Evolutionary conservation across 2,888 invertebrate genomes (phyloP), one percentile per base, ranked within the genome.

Genomic region (Netelia inedita): DNA sequence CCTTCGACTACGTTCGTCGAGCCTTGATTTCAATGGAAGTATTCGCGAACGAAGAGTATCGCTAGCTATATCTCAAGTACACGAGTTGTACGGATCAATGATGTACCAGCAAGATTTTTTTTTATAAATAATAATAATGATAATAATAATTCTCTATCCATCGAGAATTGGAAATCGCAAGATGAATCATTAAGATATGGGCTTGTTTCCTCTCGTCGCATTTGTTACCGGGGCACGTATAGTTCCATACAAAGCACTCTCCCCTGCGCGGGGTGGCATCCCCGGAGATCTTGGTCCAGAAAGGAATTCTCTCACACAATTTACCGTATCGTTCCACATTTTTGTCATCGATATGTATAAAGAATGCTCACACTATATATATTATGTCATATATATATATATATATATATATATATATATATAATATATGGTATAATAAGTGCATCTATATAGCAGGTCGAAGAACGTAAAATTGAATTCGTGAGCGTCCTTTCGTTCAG

Each of bases 321-420:
- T 23, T 57, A 35, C 66, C 65, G 46, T 41, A 57, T 43, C 14
- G 41, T 46, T 16, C 75, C 21, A 21, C 57, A 43, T 66, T 74
- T 61, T 75, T 65, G 43, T 23, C 23, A 28, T 11, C 16, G 35
- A n/a, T 23, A 65, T n/a, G n/a, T 23, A 14, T 11, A 53, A 3
- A 10, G 0, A 10, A 43, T 43, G 0, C 43, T 1, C 5, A 21
- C 21, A 11, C 10, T 19, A 16, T 66, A 10, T 66, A 10, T 14
- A 8, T 14, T 43, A 46, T 43, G 2, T 2, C 23, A 23, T 23
- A 23, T 23, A 23, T 23, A 23, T 23, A 23, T 23, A 23, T 23
- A 23, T 0, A 23, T 43, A 19, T 19, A 10, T 65, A 11, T 19
- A 21, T 66, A 21, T 16, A 10, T 28, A 28, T 28, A 28, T 28